Percentiles rank a stretch among this genome's conserved stretches.
phyloP scores from a whole-genome alignment of 2,113 vertebrate genomes.

The Pipra filicauda region DNA sequence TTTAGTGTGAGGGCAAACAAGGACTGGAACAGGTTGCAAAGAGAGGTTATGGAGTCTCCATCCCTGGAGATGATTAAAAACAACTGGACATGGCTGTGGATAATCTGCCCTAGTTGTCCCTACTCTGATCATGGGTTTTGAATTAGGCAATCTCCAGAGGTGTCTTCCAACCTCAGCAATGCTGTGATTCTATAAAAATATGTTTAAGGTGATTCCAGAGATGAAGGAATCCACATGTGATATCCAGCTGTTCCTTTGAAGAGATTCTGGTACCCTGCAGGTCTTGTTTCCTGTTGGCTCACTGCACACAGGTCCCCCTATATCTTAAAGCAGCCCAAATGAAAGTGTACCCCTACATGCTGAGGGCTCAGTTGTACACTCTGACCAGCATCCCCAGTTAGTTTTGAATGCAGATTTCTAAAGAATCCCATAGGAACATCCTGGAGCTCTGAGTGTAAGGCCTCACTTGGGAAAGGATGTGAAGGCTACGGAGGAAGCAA shows the following conservation, averaged over 20 bases:
- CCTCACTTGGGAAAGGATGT: not conserved
- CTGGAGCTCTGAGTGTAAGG: not conserved
- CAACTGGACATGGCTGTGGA: not conserved
- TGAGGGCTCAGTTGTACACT: not conserved
- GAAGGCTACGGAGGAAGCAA: not conserved
- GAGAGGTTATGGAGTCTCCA: not conserved
- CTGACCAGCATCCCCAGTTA: not conserved
- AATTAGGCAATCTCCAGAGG: not conserved
- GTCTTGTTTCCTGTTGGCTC: not conserved
- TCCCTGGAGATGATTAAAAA: fast-evolving
- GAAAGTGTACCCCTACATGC: not conserved
- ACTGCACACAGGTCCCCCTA: fast-evolving
- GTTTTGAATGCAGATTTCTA: not conserved
- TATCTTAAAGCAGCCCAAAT: not conserved
- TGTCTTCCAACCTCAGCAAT: not conserved
- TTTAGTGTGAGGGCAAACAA: not conserved
- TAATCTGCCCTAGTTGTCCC: not conserved
- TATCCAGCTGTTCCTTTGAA: not conserved
- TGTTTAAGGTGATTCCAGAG: not conserved
- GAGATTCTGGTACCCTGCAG: not conserved
- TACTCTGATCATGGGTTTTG: not conserved
- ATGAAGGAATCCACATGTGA: not conserved
- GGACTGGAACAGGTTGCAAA: not conserved
- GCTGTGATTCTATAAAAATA: not conserved
- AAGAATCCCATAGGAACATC: not conserved